These are phyloP conservation scores for Diplodus puntazzo DNA, from an alignment of 2,797 vertebrate species.

Conservation along the genomic window DNA sequence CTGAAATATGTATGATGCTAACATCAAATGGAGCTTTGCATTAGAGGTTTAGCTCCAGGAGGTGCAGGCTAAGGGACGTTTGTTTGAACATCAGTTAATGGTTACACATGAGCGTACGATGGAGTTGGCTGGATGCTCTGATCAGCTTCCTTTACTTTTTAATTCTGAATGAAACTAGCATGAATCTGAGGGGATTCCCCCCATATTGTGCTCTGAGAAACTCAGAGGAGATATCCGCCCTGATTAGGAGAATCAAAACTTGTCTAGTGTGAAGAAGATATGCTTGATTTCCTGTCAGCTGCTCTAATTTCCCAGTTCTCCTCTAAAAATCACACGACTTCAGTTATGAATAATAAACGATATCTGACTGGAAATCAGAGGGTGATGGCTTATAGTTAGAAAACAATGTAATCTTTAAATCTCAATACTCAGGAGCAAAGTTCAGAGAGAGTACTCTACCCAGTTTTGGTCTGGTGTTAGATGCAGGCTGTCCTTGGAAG, in stretches of 20 bases:
- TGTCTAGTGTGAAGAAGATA: constrained; percentile 54
- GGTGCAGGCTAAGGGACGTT: neutral
- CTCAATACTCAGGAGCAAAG: constrained; percentile 50
- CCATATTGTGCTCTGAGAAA: constrained; percentile 28
- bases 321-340: constrained; percentile 38
- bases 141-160: constrained; percentile 19
- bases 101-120: constrained; percentile 40
- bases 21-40: constrained; percentile 3
- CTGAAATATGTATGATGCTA: constrained; percentile 21
- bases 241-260: constrained; percentile 47
- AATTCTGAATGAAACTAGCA: constrained; percentile 32
- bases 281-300: constrained; percentile 60
- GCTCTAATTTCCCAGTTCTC: constrained; percentile 53
- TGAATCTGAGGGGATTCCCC: constrained; percentile 32
- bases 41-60: constrained; percentile 19
- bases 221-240: constrained; percentile 16
- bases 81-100: constrained; percentile 61
- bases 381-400: constrained; percentile 19
- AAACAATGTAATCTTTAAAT: constrained; percentile 53
- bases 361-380: constrained; percentile 32
- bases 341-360: constrained; percentile 43
- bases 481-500: constrained; percentile 50
- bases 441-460: constrained; percentile 27
- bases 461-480: constrained; percentile 29
- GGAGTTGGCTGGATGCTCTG: constrained; percentile 26